These are phyloP conservation scores for Arizona elegans DNA, from an alignment of 2,113 vertebrate genomes.

Conservation along the genomic window DNA sequence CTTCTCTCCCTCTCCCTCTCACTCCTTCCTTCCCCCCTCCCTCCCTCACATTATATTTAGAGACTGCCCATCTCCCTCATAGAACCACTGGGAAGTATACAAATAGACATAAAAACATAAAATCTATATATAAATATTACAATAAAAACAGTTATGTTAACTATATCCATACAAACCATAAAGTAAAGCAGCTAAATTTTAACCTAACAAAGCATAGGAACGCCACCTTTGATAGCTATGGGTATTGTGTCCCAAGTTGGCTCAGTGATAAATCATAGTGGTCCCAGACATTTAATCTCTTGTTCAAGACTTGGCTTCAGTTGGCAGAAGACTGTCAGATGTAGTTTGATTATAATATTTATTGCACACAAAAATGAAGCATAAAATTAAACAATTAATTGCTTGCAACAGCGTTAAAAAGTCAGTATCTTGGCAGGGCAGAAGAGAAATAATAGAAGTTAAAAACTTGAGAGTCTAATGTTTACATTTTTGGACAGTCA, in stretches of 20 bases:
- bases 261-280: neutral
- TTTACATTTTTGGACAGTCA: neutral
- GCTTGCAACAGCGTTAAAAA: neutral
- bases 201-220: neutral
- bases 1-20: too few species aligned
- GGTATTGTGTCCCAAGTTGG: neutral
- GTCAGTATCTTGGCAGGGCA: neutral
- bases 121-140: neutral
- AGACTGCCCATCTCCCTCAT: neutral
- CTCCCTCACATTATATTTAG: neutral
- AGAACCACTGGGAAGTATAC: neutral
- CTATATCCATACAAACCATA: neutral
- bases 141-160: neutral
- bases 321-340: neutral
- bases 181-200: neutral
- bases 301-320: neutral
- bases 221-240: neutral
- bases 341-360: neutral
- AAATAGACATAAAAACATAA: neutral
- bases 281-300: neutral
- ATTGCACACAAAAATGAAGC: neutral
- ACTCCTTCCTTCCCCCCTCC: too few species aligned
- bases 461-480: neutral
- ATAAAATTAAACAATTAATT: neutral
- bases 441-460: neutral